Base-by-base conservation (phyloP, 2,113 vertebrate species). In the Melierax canorus region DNA sequence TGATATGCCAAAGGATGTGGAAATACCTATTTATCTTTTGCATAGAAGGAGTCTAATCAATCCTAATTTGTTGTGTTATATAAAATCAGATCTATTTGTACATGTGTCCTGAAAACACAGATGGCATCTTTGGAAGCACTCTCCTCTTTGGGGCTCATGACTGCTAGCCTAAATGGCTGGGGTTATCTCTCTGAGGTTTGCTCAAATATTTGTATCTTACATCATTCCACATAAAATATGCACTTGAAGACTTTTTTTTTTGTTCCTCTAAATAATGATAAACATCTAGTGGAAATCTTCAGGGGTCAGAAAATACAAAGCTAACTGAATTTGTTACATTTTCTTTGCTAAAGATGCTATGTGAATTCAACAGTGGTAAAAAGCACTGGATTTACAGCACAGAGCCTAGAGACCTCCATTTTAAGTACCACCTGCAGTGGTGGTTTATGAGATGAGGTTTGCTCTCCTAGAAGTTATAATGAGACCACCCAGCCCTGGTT, bases 351-450 rank as follows among this genome's bases (percentile, higher is more conserved):
- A 82, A 82, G 76, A 53, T n/a, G 48, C 67, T 11, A 18, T 30
- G 58, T 69, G 62, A 93, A 86, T 58, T 93, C 51, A 92, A 55
- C n/a, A 84, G 83, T 43, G 36, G 73, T 88, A 55, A 60, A 78
- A 88, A 90, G 81, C 1, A 21, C 45, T 58, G 48, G 48, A 94
- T 83, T 91, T 78, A 69, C 29, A 90, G 9, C 0, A 17, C 64
- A 45, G 77, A 90, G 77, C 30, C 30, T 56, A 20, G 58, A 91
- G 74, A 50, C 22, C 20, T 93, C 66, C 24, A n/a, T 91, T 93
- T 86, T 45, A 88, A 95, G 85, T 94, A 92, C 94, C 93, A 97
- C 96, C 94, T 96, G 94, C 94, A 95, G 96, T 76, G 93, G 92
- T 69, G 74, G 93, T 95, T 97, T 96, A 95, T 38, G 87, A 91